phyloP scores from a whole-genome alignment of 2,797 vertebrate species.

The Etheostoma nigrum region DNA sequence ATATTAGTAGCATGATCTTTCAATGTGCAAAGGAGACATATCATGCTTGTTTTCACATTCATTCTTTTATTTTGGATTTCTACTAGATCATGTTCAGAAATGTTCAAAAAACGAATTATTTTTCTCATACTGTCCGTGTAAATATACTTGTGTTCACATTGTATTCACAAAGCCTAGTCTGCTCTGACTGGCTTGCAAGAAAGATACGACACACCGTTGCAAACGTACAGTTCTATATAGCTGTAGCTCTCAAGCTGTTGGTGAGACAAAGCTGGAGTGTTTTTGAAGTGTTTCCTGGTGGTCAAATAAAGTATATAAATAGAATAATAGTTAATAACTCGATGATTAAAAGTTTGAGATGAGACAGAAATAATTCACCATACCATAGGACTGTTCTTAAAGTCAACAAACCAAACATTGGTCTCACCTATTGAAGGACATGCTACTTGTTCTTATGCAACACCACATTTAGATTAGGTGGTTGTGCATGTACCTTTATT shows the following conservation, averaged over 20 bases:
- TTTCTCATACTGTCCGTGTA: too few species aligned
- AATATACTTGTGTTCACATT: too few species aligned
- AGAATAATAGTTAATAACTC: not conserved
- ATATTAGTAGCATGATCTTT: not conserved
- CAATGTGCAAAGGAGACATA: not conserved
- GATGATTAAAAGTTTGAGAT: not conserved
- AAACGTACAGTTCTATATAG: too few species aligned
- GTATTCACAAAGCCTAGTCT: too few species aligned
- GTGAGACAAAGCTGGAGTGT: not conserved
- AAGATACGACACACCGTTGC: too few species aligned
- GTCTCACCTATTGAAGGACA: not conserved
- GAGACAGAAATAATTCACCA: not conserved
- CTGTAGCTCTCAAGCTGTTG: too few species aligned
- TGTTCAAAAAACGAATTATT: too few species aligned
- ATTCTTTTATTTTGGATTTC: too few species aligned
- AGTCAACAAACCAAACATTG: not conserved
- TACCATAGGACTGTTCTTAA: not conserved
- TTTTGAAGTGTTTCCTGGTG: not conserved
- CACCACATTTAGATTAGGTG: not conserved
- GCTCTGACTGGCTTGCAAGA: too few species aligned
- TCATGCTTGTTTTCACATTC: too few species aligned
- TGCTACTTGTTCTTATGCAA: too few species aligned
- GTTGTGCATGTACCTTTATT: not conserved
- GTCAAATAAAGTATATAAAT: not conserved
- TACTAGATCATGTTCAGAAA: too few species aligned